Evolutionary conservation across 2,888 invertebrate genomes (phyloP).

Genomic region (Mesodorylaimus sp.): DNA sequence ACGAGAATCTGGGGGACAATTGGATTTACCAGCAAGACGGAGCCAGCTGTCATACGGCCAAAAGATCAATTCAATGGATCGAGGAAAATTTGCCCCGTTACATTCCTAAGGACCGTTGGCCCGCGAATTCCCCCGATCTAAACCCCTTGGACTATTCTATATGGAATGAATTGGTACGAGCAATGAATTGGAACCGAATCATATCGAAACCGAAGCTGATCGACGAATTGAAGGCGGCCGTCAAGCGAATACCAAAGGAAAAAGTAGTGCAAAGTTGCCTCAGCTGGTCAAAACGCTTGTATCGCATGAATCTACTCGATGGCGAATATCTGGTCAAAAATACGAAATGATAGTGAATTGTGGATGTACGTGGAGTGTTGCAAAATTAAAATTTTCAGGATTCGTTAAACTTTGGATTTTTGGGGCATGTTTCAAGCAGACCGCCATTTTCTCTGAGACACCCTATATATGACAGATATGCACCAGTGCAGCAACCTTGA

Average conservation of each 20-base stretch:
- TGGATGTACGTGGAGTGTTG: no score
- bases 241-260: neutral
- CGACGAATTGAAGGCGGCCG: neutral
- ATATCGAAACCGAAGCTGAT: neutral
- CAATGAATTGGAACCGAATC: neutral
- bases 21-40: constrained; percentile 2
- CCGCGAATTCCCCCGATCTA: neutral
- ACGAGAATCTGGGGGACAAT: neutral
- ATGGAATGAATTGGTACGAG: neutral
- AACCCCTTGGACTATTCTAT: neutral
- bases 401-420: no score
- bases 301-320: neutral
- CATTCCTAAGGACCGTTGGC: neutral
- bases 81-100: neutral
- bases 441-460: no score
- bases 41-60: neutral
- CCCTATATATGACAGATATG: no score
- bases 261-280: neutral
- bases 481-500: no score
- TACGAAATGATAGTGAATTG: no score
- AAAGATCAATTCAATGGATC: neutral
- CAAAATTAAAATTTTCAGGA: no score
- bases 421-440: no score
- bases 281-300: neutral
- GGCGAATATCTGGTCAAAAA: no score